phyloP scores from a whole-genome alignment of 2,797 vertebrate species.

The Danio kyathit region DNA sequence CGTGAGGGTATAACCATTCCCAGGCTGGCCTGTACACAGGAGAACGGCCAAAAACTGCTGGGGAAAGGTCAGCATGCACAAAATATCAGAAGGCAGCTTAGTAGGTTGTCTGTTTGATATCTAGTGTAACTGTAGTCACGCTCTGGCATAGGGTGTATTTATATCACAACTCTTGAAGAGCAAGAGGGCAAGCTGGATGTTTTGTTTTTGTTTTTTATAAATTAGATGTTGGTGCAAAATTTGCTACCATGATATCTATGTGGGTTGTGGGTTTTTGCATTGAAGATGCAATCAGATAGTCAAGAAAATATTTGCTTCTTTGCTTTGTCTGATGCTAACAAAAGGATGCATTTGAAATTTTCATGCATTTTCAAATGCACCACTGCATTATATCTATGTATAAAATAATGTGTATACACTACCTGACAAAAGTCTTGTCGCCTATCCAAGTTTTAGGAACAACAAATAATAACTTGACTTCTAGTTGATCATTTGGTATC shows the following conservation, averaged over 20 bases:
- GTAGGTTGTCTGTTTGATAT: not conserved
- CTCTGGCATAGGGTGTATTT: not conserved
- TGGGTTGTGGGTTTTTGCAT: not conserved
- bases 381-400: too few relatives aligned
- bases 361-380: too few relatives aligned
- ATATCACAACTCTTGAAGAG: constrained; percentile 16
- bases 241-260: not conserved
- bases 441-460: too few relatives aligned
- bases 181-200: constrained; percentile 5
- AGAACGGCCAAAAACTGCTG: constrained; percentile 9
- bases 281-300: not conserved
- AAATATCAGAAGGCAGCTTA: constrained; percentile 40
- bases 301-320: not conserved
- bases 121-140: constrained; percentile 21
- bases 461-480: too few relatives aligned
- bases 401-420: too few relatives aligned
- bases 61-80: constrained; percentile 47
- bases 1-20: constrained; percentile 31
- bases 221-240: not conserved
- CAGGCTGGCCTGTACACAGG: not conserved
- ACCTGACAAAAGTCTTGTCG: too few relatives aligned
- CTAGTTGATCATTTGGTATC: too few relatives aligned
- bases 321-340: too few relatives aligned
- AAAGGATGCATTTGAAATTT: too few relatives aligned
- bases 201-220: not conserved